These are phyloP conservation scores for Drosophila melanogaster DNA, from an alignment of 1,140 invertebrate species.

Conservation along the genomic window Release_6_plus_ISO1_MT NC_004354.4:8554501-8555000, in stretches of 20 bases:
- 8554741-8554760: slow-evolving; percentile 54
- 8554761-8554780: slow-evolving; percentile 51
- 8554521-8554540: slow-evolving; percentile 13
- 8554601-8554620: slow-evolving; percentile 54
- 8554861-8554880: slow-evolving; percentile 52
- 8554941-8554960: slow-evolving; percentile 77
- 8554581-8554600: slow-evolving; percentile 32
- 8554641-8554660: slow-evolving; percentile 24
- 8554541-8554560: slow-evolving; percentile 8
- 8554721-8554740: slow-evolving; percentile 54
- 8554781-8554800: slow-evolving; percentile 56
- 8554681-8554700: slow-evolving; percentile 19
- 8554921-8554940: slow-evolving; percentile 58
- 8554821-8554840: slow-evolving; percentile 52
- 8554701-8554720: slow-evolving; percentile 34
- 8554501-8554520: slow-evolving; percentile 18
- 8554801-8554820: slow-evolving; percentile 63
- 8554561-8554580: slow-evolving; percentile 6
- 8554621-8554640: slow-evolving; percentile 76
- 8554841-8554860: slow-evolving; percentile 49
- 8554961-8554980: slow-evolving; percentile 72
- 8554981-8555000: slow-evolving; percentile 67
- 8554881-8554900: slow-evolving; percentile 39
- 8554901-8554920: slow-evolving; percentile 38
- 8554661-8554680: slow-evolving; percentile 13